These are phyloP conservation scores for Penaeus monodon DNA, from an alignment of 2,888 invertebrate genomes.

Conservation along the genomic window DNA sequence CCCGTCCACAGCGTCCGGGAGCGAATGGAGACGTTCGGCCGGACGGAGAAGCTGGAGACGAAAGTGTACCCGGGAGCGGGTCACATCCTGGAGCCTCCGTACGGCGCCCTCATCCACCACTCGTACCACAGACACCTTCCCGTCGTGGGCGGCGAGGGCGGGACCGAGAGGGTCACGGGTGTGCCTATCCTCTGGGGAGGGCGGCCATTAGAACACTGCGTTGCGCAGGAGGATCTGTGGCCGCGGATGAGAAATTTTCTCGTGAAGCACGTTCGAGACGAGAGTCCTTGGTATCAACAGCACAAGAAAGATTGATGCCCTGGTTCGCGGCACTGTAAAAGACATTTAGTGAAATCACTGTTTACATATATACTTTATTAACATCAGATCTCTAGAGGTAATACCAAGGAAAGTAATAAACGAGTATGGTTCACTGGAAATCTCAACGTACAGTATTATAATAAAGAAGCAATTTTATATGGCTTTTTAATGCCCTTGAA, in stretches of 20 bases:
- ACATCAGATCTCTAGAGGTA: no score
- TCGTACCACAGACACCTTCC: slow-evolving; percentile 40
- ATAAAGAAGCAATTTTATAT: no score
- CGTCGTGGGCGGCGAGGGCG: slow-evolving; percentile 4
- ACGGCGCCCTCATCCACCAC: slow-evolving; percentile 25
- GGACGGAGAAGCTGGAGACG: slow-evolving; percentile 4
- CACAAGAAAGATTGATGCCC: background rate
- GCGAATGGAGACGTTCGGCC: slow-evolving; percentile 18
- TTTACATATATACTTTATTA: no score
- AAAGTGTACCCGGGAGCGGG: slow-evolving; percentile 39
- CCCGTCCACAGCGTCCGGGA: background rate
- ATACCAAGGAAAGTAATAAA: no score
- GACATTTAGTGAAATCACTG: background rate
- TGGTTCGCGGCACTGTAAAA: background rate
- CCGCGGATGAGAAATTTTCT: slow-evolving; percentile 32
- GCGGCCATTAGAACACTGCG: slow-evolving; percentile 4
- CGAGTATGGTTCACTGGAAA: no score
- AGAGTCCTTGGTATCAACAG: slow-evolving; percentile 21
- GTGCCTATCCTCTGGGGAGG: slow-evolving; percentile 33
- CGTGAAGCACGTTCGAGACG: slow-evolving; percentile 13
- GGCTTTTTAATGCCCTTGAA: no score
- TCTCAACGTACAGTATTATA: no score
- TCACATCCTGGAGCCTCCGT: slow-evolving; percentile 48
- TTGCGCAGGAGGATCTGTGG: slow-evolving; percentile 47
- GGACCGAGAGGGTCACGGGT: slow-evolving; percentile 10